phyloP scores from a whole-genome alignment of 2,797 vertebrate genomes.

The Callimico goeldii region DNA sequence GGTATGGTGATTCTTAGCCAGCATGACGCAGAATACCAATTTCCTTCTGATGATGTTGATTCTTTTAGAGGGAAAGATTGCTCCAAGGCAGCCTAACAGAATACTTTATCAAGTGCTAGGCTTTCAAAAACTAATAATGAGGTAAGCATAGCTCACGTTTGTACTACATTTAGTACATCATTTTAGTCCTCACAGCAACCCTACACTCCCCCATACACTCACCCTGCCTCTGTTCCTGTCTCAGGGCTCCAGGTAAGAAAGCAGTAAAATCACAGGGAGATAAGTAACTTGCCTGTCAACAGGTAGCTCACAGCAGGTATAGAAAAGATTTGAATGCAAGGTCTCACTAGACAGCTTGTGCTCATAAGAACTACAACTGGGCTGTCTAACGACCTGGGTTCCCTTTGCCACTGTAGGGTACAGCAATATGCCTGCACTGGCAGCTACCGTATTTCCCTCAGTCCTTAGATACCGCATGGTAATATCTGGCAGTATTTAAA shows the following conservation, averaged over 20 bases:
- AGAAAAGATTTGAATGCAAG: neutral
- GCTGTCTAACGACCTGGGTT: neutral
- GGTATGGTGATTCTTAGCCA: neutral
- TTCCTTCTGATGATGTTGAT: constrained; percentile 56
- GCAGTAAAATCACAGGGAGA: constrained; percentile 11
- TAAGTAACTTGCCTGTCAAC: constrained; percentile 50
- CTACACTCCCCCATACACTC: neutral
- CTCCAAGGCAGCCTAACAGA: constrained; percentile 69
- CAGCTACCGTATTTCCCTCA: neutral
- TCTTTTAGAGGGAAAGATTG: constrained; percentile 9
- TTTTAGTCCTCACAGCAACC: neutral
- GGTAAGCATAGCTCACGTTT: neutral
- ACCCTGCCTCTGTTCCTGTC: neutral
- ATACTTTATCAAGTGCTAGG: constrained; percentile 48
- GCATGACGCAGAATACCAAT: neutral
- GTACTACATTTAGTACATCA: neutral
- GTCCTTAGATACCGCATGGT: neutral
- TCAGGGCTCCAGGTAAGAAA: neutral
- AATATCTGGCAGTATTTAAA: neutral
- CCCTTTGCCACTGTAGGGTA: neutral
- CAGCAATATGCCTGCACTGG: neutral
- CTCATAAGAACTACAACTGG: neutral
- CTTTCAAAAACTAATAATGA: neutral
- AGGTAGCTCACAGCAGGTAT: neutral
- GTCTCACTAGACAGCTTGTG: neutral